A percentile compares a stretch with the other conserved stretches of the same genome.
Evolutionary conservation across 2,797 vertebrate genomes (phyloP).

Genomic region (Enteromius thamalakanensis): DNA sequence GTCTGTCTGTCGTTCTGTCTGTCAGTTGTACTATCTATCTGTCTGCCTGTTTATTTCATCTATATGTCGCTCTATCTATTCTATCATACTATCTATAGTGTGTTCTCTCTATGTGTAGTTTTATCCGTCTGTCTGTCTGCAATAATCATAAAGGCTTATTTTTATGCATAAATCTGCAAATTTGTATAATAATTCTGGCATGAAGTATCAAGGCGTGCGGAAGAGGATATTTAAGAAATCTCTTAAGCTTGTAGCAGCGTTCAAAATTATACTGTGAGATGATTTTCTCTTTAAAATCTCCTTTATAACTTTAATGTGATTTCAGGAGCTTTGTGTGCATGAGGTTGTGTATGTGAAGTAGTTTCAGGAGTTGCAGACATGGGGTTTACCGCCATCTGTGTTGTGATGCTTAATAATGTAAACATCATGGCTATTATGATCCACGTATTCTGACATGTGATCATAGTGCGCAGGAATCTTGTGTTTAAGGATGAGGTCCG

Average conservation of each 20-base stretch:
- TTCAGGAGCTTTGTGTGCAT: not conserved
- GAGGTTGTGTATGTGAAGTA: not conserved
- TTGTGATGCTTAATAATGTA: constrained; percentile 8
- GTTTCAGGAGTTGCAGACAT: not conserved
- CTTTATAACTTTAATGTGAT: not conserved
- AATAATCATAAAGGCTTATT: not conserved
- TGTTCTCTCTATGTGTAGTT: not conserved
- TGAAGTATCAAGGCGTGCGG: not conserved
- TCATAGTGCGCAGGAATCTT: constrained; percentile 2
- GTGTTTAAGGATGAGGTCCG: constrained; percentile 12
- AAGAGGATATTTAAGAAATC: not conserved
- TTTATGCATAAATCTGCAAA: too few relatives aligned
- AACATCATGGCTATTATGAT: not conserved
- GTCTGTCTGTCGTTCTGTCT: too few relatives aligned
- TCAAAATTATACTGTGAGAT: not conserved
- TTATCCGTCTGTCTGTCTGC: not conserved
- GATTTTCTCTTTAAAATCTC: not conserved
- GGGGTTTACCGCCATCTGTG: not conserved
- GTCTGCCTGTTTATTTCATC: not conserved
- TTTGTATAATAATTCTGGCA: not conserved
- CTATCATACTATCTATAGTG: not conserved
- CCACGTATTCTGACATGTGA: constrained; percentile 1
- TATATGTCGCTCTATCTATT: not conserved
- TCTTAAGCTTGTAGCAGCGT: not conserved
- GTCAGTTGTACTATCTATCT: not conserved